phyloP scores from a whole-genome alignment of 2,888 invertebrate genomes.

The Heliconius hortense region DNA sequence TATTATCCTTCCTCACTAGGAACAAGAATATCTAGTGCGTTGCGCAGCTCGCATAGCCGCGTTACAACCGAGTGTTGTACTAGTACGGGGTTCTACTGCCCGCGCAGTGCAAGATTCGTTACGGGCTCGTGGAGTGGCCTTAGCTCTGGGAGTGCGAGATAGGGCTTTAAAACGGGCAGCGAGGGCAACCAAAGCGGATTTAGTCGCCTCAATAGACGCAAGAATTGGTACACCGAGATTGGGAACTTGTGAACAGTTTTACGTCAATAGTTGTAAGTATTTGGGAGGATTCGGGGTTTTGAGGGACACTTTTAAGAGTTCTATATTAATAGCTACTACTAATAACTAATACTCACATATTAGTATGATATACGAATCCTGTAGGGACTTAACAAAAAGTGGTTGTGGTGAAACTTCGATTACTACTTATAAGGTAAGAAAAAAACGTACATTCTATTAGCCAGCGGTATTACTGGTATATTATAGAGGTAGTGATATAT shows the following conservation, averaged over 20 bases:
- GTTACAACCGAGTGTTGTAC: conserved; percentile 91
- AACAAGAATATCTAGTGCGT: conserved; percentile 92
- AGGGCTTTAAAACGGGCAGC: conserved; percentile 82
- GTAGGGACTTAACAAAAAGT: too few relatives aligned
- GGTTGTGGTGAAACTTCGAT: too few relatives aligned
- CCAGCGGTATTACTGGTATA: too few relatives aligned
- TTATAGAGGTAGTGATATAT: too few relatives aligned
- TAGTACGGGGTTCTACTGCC: conserved; percentile 94
- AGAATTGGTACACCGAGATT: conserved; percentile 90
- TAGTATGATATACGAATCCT: too few relatives aligned
- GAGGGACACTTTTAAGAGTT: neutral
- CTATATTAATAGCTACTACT: too few relatives aligned
- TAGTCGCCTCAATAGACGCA: conserved; percentile 93
- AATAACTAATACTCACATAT: too few relatives aligned
- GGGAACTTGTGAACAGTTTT: conserved; percentile 92
- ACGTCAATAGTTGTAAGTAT: conserved; percentile 71
- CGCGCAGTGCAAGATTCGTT: conserved; percentile 94
- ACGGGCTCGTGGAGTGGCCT: conserved; percentile 86
- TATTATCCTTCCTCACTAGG: conserved; percentile 68
- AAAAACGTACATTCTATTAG: too few relatives aligned
- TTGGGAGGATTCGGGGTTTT: neutral
- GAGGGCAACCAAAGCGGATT: conserved; percentile 91
- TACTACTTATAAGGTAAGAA: too few relatives aligned
- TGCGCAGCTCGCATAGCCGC: conserved; percentile 93
- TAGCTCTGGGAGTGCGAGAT: conserved; percentile 91